phyloP scores from a whole-genome alignment of 1,140 invertebrate genomes.

The Zophobas morio region DNA sequence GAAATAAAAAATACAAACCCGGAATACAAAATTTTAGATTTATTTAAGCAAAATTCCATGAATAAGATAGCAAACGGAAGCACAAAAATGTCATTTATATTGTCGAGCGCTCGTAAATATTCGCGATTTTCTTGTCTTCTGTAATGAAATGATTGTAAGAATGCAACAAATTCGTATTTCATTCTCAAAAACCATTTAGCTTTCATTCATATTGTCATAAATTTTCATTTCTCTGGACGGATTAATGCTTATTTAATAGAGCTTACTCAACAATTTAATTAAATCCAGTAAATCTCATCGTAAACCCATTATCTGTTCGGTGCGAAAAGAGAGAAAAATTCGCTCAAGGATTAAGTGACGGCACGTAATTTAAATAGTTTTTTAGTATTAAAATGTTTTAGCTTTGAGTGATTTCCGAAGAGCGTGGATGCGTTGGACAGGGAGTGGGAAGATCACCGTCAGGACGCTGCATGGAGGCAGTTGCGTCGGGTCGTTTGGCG shows the following conservation, averaged over 20 bases:
- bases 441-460: conserved; percentile 45
- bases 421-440: conserved; percentile 14
- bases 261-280: conserved; percentile 17
- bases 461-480: conserved; percentile 44
- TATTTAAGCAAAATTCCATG: conserved; percentile 5
- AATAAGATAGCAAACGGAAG: neutral
- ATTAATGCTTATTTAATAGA: conserved; percentile 12
- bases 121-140: conserved; percentile 1
- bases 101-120: neutral
- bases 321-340: neutral
- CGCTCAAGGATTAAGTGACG: neutral
- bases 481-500: conserved; percentile 47
- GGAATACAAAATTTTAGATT: conserved; percentile 21
- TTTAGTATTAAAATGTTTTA: conserved; percentile 10
- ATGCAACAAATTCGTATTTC: neutral
- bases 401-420: conserved; percentile 26
- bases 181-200: neutral
- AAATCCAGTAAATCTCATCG: conserved; percentile 11
- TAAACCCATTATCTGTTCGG: neutral
- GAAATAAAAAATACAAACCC: conserved; percentile 7
- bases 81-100: conserved; percentile 20
- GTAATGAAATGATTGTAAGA: conserved; percentile 4
- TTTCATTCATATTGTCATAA: neutral
- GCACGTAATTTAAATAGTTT: conserved; percentile 10
- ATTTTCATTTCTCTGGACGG: conserved; percentile 8